phyloP scores from a whole-genome alignment of 1,140 invertebrate genomes.

The Drosophila ambigua region DNA sequence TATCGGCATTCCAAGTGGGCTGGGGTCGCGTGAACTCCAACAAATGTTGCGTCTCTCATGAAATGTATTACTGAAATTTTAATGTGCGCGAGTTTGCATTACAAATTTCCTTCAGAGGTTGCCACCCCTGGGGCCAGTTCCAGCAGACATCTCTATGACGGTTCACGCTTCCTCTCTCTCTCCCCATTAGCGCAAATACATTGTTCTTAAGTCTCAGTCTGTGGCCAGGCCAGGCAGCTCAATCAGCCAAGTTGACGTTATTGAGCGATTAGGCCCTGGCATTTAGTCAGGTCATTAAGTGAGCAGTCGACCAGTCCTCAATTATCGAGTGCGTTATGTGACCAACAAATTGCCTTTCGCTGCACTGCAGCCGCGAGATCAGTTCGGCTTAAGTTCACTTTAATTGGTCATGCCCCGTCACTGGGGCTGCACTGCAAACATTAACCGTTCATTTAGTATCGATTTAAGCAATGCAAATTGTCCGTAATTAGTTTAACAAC shows the following conservation, averaged over 20 bases:
- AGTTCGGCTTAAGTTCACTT: slow-evolving; percentile 28
- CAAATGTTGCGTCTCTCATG: slow-evolving; percentile 46
- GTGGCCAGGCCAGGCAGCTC: neutral
- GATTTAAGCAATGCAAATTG: slow-evolving; percentile 36
- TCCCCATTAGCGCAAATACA: too few relatives aligned
- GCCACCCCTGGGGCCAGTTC: slow-evolving; percentile 1
- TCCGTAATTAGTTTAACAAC: slow-evolving; percentile 48
- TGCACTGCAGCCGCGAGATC: slow-evolving; percentile 10
- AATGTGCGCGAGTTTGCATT: slow-evolving; percentile 28
- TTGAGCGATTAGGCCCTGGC: slow-evolving; percentile 53
- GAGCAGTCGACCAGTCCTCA: slow-evolving; percentile 3
- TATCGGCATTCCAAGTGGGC: neutral
- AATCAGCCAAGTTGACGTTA: slow-evolving; percentile 34
- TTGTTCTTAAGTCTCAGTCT: too few relatives aligned
- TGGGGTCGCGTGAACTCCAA: slow-evolving; percentile 45
- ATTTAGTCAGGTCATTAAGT: slow-evolving; percentile 34
- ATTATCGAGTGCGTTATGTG: slow-evolving; percentile 10
- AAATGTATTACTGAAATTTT: slow-evolving; percentile 39
- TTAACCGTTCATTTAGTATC: slow-evolving; percentile 39
- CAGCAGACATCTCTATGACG: slow-evolving; percentile 3
- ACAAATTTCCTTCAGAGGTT: slow-evolving; percentile 22
- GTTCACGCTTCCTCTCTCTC: too few relatives aligned
- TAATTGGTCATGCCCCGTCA: slow-evolving; percentile 22
- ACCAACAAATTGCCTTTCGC: neutral
- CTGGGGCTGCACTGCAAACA: slow-evolving; percentile 1